A percentile compares a stretch with the other conserved stretches of the same genome.
phyloP scores from a whole-genome alignment of 2,113 vertebrate species.

The Bambusicola thoracicus region DNA sequence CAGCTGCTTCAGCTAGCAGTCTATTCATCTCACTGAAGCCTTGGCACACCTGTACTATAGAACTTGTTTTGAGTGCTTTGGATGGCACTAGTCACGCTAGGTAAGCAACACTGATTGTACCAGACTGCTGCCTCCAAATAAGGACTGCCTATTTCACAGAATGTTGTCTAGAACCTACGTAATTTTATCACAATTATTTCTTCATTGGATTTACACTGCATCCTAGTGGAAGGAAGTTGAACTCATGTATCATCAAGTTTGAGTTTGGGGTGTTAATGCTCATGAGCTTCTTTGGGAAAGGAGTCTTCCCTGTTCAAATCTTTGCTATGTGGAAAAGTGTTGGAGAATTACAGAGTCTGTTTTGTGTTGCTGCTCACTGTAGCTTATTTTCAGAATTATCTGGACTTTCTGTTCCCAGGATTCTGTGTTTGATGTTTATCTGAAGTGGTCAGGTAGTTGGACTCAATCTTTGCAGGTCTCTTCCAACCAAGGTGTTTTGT shows the following conservation, averaged over 20 bases:
- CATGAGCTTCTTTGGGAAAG: rapidly evolving
- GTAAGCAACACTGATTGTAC: neutral
- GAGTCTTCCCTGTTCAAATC: neutral
- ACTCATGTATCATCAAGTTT: neutral
- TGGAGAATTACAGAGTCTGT: neutral
- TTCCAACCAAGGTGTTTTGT: neutral
- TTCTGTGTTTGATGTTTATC: neutral
- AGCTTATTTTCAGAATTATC: neutral
- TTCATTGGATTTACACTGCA: neutral
- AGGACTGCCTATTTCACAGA: rapidly evolving
- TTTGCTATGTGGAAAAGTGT: neutral
- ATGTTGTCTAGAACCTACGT: neutral
- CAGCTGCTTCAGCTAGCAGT: rapidly evolving
- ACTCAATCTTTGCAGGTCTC: neutral
- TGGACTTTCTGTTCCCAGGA: neutral
- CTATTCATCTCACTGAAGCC: neutral
- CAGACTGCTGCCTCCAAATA: neutral
- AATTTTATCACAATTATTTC: neutral
- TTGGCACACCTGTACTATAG: neutral
- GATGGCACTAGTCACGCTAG: rapidly evolving
- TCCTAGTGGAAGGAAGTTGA: neutral
- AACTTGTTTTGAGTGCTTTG: neutral
- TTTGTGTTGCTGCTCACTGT: neutral
- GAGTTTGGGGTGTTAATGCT: neutral
- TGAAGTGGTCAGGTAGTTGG: neutral